These are phyloP conservation scores for Ophonus ardosiacus DNA, from an alignment of 2,888 invertebrate genomes.

Conservation along the genomic window DNA sequence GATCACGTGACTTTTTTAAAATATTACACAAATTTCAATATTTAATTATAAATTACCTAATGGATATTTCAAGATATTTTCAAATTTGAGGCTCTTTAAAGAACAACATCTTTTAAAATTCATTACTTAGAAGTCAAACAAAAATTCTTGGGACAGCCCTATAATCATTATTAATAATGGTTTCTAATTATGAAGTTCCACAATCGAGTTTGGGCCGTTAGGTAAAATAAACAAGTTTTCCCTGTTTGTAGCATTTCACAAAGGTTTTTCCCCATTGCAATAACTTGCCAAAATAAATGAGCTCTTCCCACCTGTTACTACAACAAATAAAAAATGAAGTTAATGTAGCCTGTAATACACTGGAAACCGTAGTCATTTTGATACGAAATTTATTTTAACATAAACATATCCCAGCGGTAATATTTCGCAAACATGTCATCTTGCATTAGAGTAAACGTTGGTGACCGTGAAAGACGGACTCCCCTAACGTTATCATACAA, in stretches of 20 bases:
- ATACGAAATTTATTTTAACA: constrained; percentile 18
- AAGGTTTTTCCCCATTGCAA: neutral
- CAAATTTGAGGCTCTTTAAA: too few species aligned
- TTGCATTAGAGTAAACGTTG: neutral
- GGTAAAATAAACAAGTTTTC: neutral
- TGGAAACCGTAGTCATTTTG: neutral
- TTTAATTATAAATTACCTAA: too few species aligned
- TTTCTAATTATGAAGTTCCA: neutral
- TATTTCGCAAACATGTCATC: constrained; percentile 11
- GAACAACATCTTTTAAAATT: too few species aligned
- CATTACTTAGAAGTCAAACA: too few species aligned
- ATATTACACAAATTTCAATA: too few species aligned
- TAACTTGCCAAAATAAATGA: neutral
- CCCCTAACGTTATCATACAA: constrained; percentile 36
- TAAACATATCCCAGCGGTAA: constrained; percentile 12
- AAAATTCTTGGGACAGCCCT: too few species aligned
- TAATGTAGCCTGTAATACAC: constrained; percentile 12
- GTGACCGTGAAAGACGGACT: constrained; percentile 1
- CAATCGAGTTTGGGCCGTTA: neutral
- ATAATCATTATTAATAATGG: too few species aligned
- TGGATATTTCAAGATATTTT: too few species aligned
- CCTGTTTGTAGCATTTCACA: neutral
- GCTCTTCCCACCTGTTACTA: neutral
- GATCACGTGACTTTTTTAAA: too few species aligned
- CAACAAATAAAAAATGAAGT: constrained; percentile 3